Evolutionary conservation across 1,140 invertebrate species (phyloP).

Genomic region (Brachionus rubens): DNA sequence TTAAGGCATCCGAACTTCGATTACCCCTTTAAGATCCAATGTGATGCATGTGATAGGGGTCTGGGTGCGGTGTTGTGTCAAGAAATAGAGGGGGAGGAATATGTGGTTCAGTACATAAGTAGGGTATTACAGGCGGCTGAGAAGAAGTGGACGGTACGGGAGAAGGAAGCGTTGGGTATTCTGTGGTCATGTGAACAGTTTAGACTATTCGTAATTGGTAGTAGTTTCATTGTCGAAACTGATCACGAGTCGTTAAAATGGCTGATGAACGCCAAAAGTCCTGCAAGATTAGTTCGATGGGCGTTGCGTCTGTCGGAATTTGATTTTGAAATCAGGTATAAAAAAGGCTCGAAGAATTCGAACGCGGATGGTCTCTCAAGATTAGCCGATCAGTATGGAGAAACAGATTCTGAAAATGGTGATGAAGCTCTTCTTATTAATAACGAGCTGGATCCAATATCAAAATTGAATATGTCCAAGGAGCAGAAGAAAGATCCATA

Average conservation of each 20-base stretch:
- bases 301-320: conserved; percentile 61
- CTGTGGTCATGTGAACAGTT: conserved; percentile 49
- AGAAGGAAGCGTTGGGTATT: conserved; percentile 50
- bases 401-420: too few relatives aligned
- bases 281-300: conserved; percentile 57
- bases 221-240: conserved; percentile 48
- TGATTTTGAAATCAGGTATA: conserved; percentile 58
- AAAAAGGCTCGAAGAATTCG: conserved; percentile 53
- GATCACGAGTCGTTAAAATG: conserved; percentile 49
- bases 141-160: conserved; percentile 49
- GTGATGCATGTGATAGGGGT: conserved; percentile 49
- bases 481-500: conserved; percentile 9
- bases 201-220: conserved; percentile 49
- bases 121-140: conserved; percentile 48
- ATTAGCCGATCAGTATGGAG: background rate
- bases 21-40: conserved; percentile 49
- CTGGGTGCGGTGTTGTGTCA: conserved; percentile 52
- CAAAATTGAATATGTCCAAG: background rate
- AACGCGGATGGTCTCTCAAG: conserved; percentile 55
- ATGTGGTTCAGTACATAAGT: conserved; percentile 50
- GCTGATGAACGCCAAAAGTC: background rate
- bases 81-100: conserved; percentile 48
- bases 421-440: background rate
- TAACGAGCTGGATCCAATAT: background rate
- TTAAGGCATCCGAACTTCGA: conserved; percentile 48